These are phyloP conservation scores for Antedon mediterranea DNA, from an alignment of 53 echinoderm and acorn worm genomes.

Conservation along the genomic window DNA sequence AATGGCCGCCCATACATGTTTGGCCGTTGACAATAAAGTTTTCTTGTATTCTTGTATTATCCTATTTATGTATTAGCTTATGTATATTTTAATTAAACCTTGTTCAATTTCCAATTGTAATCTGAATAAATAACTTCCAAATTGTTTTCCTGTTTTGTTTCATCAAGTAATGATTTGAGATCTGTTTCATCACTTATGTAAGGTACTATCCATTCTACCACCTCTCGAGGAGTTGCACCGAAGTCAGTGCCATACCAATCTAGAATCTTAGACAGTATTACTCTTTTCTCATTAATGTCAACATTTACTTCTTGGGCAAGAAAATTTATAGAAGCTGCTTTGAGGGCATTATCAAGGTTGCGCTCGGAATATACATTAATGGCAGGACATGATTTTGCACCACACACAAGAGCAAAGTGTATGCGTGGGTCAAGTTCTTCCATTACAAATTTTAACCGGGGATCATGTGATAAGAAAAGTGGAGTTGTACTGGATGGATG, in stretches of 20 bases:
- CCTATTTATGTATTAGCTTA: too few species aligned
- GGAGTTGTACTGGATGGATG: constrained; percentile 37
- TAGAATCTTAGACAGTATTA: constrained; percentile 28
- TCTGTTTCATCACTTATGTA: constrained; percentile 17
- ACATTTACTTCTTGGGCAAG: constrained; percentile 28
- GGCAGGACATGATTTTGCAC: constrained; percentile 71
- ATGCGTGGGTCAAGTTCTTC: constrained; percentile 36
- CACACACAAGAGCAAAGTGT: constrained; percentile 65
- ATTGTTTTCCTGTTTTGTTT: neutral
- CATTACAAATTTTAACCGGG: constrained; percentile 22
- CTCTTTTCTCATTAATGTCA: constrained; percentile 13
- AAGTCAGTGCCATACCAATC: constrained; percentile 56
- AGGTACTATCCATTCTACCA: constrained; percentile 31
- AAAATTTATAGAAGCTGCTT: constrained; percentile 38
- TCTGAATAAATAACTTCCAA: constrained; percentile 14
- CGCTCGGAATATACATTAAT: constrained; percentile 54
- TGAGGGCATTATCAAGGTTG: constrained; percentile 37
- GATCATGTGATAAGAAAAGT: constrained; percentile 22
- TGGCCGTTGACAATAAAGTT: too few species aligned
- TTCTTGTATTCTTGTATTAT: too few species aligned
- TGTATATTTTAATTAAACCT: too few species aligned
- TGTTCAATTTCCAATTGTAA: constrained; percentile 33
- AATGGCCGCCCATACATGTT: too few species aligned
- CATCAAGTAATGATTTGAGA: constrained; percentile 8
- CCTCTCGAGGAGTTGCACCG: constrained; percentile 18